A percentile compares a stretch with the other conserved stretches of the same genome.
phyloP scores from a whole-genome alignment of 2,113 vertebrate species.

The Pantherophis guttatus region DNA sequence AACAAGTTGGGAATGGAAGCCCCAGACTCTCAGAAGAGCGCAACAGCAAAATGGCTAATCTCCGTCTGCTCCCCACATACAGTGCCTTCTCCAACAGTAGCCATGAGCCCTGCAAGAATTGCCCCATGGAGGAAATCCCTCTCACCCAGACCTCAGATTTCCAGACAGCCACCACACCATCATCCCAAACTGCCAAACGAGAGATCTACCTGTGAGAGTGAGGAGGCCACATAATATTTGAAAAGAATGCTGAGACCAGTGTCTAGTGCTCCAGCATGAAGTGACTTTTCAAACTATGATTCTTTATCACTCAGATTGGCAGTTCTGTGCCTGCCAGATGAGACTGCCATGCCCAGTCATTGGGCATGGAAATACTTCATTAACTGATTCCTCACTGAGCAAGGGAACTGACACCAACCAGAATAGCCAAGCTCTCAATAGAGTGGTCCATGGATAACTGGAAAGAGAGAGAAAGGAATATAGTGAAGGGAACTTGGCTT shows the following conservation, averaged over 20 bases:
- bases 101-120: constrained; percentile 93
- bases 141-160: constrained; percentile 95
- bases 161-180: constrained; percentile 83
- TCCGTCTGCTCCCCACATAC: constrained; percentile 96
- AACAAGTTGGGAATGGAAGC: constrained; percentile 90
- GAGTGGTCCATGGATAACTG: constrained; percentile 49
- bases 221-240: constrained; percentile 43
- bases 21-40: constrained; percentile 91
- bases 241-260: constrained; percentile 40
- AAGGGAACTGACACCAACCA: constrained; percentile 23
- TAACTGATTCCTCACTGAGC: constrained; percentile 41
- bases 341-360: constrained; percentile 50
- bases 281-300: constrained; percentile 60
- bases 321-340: constrained; percentile 46
- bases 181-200: constrained; percentile 91
- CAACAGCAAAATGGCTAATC: constrained; percentile 90
- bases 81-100: constrained; percentile 97
- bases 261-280: constrained; percentile 42
- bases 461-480: constrained; percentile 57
- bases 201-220: constrained; percentile 98
- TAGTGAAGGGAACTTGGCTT: constrained; percentile 44
- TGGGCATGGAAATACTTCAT: constrained; percentile 49
- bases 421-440: constrained; percentile 31
- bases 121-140: constrained; percentile 93
- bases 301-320: constrained; percentile 48